A percentile compares a stretch with the other conserved stretches of the same genome.
phyloP scores from a whole-genome alignment of 2,797 vertebrate species.

The Natrix natrix region DNA sequence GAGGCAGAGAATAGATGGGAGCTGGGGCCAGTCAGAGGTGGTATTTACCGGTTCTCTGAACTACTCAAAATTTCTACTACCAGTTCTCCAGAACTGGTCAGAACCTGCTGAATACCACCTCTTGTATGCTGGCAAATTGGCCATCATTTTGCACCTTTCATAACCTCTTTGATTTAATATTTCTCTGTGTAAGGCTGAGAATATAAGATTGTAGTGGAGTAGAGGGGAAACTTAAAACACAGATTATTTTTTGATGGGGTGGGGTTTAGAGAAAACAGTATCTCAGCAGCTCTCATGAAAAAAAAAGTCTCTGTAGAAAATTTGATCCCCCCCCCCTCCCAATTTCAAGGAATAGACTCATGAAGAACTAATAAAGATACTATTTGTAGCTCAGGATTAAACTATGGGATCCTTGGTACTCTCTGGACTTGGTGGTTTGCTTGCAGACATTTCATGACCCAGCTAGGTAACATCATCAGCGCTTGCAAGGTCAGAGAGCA shows the following conservation, averaged over 20 bases:
- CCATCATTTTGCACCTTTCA: neutral
- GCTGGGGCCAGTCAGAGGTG: no score
- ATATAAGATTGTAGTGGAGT: neutral
- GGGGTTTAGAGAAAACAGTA: neutral
- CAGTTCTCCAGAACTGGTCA: no score
- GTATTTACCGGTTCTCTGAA: no score
- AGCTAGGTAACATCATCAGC: neutral
- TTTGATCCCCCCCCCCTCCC: rapidly evolving
- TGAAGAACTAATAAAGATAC: neutral
- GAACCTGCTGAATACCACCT: no score
- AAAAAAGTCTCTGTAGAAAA: neutral
- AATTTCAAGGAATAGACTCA: neutral
- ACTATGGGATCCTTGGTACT: neutral
- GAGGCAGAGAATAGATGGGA: no score
- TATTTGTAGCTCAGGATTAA: neutral
- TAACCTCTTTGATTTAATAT: neutral
- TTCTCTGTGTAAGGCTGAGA: neutral
- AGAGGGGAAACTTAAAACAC: neutral
- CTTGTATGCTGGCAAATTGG: neutral
- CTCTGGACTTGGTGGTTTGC: neutral
- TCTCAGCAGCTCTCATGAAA: neutral
- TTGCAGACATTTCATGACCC: neutral
- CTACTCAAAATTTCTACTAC: no score
- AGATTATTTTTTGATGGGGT: neutral
- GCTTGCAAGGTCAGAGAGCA: neutral